Evolutionary conservation across 2,888 invertebrate species (phyloP), one percentile per base, ranked within the genome.

Genomic region (Zeuzera pyrina): DNA sequence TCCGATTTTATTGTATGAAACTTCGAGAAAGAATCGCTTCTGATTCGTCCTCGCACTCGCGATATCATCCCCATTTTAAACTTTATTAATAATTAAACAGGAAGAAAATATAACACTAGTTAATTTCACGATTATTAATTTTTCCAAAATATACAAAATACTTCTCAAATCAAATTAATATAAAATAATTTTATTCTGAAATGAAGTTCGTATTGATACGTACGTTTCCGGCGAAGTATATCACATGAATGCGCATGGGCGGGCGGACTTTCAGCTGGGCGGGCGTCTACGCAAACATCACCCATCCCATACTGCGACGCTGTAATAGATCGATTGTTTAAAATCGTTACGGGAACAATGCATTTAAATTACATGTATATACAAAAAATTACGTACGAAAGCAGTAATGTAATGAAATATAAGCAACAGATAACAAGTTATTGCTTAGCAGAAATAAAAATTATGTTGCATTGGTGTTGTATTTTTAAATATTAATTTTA

Each of bases 21-120:
- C 63, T 88, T 88, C 53, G 87, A 85, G 62, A 89, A 78, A 22
- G 88, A 87, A 57, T 87, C 86, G 58, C 86, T 84, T 49, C 88
- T 85, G 29, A 89, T 79, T 35, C 90, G 79, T n/a, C 88, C 87
- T 28, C 90, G 81, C 49, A 90, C 89, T 53, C 89, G 79, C 16
- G 88, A 89, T 53, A 90, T 89, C 89, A 90, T 89, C 31, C 89
- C 90, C 90, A 90, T 90, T 43, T 49, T 52, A 21, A 15, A n/a
- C n/a, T n/a, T 24, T 27, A 26, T 25, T 23, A 21, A 29, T 12
- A 29, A 21, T n/a, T 19, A 11, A 21, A 37, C 29, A 31, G 24
- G 13, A 27, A 10, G 10, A 12, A 5, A 19, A 19, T 12, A 25
- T 8, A 19, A 8, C 19, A 19, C 19, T 19, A 7, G 6, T 19